phyloP scores from a whole-genome alignment of 2,113 vertebrate species.

The Bos javanicus region DNA sequence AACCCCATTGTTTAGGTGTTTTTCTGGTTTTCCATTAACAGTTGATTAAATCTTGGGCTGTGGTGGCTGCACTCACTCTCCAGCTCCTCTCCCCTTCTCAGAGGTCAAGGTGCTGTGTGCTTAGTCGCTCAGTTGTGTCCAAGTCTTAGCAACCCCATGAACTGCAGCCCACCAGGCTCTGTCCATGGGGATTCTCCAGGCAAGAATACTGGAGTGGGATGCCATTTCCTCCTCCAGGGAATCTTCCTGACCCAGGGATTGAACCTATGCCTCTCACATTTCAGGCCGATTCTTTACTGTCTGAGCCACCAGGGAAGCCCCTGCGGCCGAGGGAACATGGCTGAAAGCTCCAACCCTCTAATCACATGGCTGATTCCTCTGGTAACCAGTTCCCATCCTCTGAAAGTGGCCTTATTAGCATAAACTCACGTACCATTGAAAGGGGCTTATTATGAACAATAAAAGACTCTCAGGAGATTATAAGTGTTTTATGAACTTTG shows the following conservation, averaged over 20 bases:
- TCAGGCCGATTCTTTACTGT: background rate
- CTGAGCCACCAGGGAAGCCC: background rate
- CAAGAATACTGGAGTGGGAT: background rate
- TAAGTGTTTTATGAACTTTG: background rate
- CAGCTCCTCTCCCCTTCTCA: background rate
- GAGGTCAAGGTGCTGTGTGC: background rate
- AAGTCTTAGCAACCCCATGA: background rate
- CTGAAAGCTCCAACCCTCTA: background rate
- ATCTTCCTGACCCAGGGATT: background rate
- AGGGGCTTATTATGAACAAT: background rate
- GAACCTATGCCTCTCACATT: background rate
- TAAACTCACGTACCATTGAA: background rate
- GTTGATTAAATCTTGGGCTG: background rate
- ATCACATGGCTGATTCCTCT: background rate
- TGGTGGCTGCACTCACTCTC: background rate
- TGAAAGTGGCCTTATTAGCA: background rate
- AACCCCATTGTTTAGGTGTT: background rate
- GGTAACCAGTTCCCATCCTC: background rate
- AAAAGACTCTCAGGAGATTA: background rate
- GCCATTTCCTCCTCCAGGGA: background rate
- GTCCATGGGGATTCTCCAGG: background rate
- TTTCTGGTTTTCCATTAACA: background rate
- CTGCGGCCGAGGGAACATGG: accelerated
- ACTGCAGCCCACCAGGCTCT: background rate
- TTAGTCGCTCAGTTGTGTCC: background rate